Conservation (phyloP, 2,113 vertebrate genomes). For the Strix uralensis region DNA sequence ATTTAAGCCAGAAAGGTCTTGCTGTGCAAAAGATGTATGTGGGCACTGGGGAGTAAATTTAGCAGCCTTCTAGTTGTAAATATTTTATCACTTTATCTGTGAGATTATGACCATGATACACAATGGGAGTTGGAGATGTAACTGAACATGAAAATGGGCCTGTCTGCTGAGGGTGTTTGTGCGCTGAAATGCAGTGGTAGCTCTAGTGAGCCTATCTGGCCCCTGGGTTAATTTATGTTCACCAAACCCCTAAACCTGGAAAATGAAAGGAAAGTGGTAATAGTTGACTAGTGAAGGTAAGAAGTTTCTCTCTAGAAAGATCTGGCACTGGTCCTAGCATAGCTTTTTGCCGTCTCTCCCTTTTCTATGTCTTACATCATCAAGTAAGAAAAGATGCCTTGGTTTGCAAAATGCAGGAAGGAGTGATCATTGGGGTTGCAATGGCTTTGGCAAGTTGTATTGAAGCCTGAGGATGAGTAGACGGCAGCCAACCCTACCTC, state of each 20-base stretch:
- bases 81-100: constrained; percentile 11
- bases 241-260: background rate
- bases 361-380: background rate
- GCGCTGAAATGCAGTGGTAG: background rate
- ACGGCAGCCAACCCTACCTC: background rate
- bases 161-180: background rate
- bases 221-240: background rate
- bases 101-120: constrained; percentile 9
- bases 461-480: background rate
- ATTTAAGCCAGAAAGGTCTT: constrained; percentile 17
- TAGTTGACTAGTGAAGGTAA: background rate
- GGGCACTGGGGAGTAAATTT: constrained; percentile 28
- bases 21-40: background rate
- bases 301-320: background rate
- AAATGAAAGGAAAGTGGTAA: background rate
- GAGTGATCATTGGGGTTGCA: background rate
- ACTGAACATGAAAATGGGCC: background rate
- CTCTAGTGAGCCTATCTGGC: background rate
- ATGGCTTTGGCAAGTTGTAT: background rate
- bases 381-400: background rate
- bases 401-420: background rate
- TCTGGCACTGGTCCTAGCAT: background rate
- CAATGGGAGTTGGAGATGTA: background rate
- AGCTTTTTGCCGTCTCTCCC: background rate
- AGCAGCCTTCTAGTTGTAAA: constrained; percentile 19